phyloP scores from a whole-genome alignment of 2,113 vertebrate genomes.

The Microcebus tavaratra region DNA sequence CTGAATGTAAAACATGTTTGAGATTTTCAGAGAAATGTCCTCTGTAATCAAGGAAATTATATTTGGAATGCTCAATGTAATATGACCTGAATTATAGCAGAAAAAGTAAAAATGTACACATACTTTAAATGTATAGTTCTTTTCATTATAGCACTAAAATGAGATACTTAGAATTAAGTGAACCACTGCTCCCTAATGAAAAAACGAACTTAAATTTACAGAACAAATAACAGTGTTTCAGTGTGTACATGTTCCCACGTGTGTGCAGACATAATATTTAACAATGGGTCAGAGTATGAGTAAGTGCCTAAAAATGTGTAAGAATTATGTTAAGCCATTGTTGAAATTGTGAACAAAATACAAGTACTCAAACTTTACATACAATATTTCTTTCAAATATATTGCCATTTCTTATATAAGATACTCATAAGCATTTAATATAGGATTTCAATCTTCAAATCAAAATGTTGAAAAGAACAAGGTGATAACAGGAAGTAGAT shows the following conservation, averaged over 20 bases:
- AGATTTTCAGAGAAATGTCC: not conserved
- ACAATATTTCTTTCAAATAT: slow-evolving; percentile 19
- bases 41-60: slow-evolving; percentile 11
- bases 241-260: not conserved
- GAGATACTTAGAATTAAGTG: not conserved
- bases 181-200: not conserved
- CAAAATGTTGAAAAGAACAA: not conserved
- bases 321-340: not conserved
- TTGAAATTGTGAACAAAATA: not conserved
- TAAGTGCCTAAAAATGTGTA: not conserved
- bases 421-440: not conserved
- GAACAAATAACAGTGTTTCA: not conserved
- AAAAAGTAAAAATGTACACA: slow-evolving; percentile 16
- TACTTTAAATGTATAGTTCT: slow-evolving; percentile 17
- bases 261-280: not conserved
- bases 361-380: not conserved
- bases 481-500: not conserved
- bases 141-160: slow-evolving; percentile 35
- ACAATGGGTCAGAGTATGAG: not conserved
- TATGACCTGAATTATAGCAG: not conserved
- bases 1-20: not conserved
- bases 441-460: not conserved
- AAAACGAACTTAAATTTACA: not conserved
- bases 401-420: not conserved
- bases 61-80: slow-evolving; percentile 32